These are phyloP conservation scores for Zophobas atratus DNA, from an alignment of 1,140 invertebrate species.

Conservation along the genomic window DNA sequence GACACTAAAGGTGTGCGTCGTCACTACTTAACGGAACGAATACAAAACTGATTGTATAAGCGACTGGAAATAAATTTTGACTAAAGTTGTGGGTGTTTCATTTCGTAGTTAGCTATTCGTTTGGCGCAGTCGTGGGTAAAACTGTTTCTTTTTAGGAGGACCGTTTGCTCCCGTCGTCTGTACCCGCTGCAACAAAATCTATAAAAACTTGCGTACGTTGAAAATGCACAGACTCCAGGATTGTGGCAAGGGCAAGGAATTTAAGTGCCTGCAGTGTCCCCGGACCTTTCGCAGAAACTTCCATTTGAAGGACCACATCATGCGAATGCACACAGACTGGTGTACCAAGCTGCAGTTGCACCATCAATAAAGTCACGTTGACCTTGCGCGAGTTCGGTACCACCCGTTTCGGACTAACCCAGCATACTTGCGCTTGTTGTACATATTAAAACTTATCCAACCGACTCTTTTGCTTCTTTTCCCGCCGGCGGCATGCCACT, in stretches of 20 bases:
- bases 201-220: slow-evolving; percentile 55
- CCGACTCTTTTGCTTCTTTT: neutral
- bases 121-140: neutral
- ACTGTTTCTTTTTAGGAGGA: neutral
- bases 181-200: slow-evolving; percentile 50
- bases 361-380: neutral
- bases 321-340: slow-evolving; percentile 30
- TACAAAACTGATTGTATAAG: too few relatives aligned
- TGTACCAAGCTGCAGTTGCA: neutral
- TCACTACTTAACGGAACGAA: too few relatives aligned
- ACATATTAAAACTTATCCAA: neutral
- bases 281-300: slow-evolving; percentile 50
- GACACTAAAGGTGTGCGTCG: too few relatives aligned
- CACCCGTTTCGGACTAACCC: too few relatives aligned
- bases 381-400: too few relatives aligned
- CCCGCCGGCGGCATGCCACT: neutral
- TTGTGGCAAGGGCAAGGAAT: slow-evolving; percentile 54
- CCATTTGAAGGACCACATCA: slow-evolving; percentile 50
- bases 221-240: slow-evolving; percentile 52
- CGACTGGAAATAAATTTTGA: neutral
- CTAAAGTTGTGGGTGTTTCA: neutral
- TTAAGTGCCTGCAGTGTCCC: slow-evolving; percentile 50
- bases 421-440: neutral
- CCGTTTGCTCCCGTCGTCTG: slow-evolving; percentile 29
- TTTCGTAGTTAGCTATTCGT: neutral